Conservation (phyloP, 2,113 vertebrate species). For the Ivindomyrus marchei region DNA sequence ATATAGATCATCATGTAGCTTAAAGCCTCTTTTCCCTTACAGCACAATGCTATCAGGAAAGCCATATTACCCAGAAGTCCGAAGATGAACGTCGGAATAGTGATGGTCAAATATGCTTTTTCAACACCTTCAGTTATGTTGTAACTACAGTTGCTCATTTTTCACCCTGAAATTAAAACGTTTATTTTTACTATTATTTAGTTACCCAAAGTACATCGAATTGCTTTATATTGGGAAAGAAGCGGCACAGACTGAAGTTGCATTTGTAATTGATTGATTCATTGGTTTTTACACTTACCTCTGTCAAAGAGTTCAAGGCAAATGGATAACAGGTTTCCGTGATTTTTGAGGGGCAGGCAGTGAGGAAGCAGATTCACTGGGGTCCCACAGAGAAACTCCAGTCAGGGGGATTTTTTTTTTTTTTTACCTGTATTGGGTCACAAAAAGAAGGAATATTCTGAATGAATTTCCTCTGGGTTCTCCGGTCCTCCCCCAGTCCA, state of each 20-base stretch:
- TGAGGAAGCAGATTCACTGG: too few relatives aligned
- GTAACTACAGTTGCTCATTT: constrained; percentile 12
- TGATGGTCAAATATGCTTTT: not conserved
- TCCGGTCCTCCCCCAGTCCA: too few relatives aligned
- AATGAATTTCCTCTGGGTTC: not conserved
- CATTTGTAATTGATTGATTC: not conserved
- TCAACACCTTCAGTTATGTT: not conserved
- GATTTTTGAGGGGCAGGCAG: too few relatives aligned
- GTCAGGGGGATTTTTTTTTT: not conserved
- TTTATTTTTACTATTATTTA: not conserved
- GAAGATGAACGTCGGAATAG: constrained; percentile 25
- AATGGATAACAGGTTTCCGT: not conserved
- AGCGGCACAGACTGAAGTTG: not conserved
- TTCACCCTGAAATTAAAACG: constrained; percentile 10
- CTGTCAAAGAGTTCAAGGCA: not conserved
- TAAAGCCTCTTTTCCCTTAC: constrained; percentile 48
- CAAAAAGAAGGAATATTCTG: not conserved
- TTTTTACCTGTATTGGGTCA: not conserved
- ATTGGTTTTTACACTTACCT: not conserved
- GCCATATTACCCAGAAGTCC: constrained; percentile 32
- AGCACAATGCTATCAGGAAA: constrained; percentile 60
- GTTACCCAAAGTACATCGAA: not conserved
- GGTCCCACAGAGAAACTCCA: not conserved
- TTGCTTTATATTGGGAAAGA: not conserved
- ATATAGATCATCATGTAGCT: constrained; percentile 65